Evolutionary conservation across 23 tunicate species (phyloP).

Genomic region (Trididemnum clinides): DNA sequence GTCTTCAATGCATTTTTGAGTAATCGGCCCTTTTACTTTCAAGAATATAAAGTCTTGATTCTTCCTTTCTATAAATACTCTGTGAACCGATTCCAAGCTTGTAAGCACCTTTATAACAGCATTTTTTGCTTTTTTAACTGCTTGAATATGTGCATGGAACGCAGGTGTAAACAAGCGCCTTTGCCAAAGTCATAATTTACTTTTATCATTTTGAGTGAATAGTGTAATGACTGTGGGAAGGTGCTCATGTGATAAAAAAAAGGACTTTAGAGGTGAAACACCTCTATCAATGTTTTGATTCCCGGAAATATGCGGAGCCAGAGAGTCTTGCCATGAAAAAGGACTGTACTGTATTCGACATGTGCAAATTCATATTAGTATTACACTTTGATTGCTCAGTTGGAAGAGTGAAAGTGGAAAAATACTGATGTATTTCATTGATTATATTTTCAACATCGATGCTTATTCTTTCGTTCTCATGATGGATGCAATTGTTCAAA

Average conservation of each 20-base stretch:
- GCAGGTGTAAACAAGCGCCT: not conserved
- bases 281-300: constrained; percentile 8
- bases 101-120: constrained; percentile 2
- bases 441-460: constrained; percentile 20
- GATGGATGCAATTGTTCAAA: constrained; percentile 32
- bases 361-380: not conserved
- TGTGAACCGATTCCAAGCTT: constrained; percentile 1
- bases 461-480: constrained; percentile 13
- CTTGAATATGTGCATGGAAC: constrained; percentile 17
- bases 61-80: not conserved
- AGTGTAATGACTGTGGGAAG: not conserved
- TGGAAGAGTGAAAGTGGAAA: constrained; percentile 15
- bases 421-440: constrained; percentile 34
- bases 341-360: not conserved
- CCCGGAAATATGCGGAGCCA: constrained; percentile 37
- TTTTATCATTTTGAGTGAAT: not conserved
- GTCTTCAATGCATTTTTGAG: not conserved
- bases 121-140: constrained; percentile 14
- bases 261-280: not conserved
- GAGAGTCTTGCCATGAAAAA: constrained; percentile 19
- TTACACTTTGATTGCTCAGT: constrained; percentile 20
- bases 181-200: not conserved
- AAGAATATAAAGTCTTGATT: constrained; percentile 2
- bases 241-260: constrained; percentile 23
- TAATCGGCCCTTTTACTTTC: not conserved